Conservation (phyloP, 2,888 invertebrate species). For the Amphipoea lucens region DNA sequence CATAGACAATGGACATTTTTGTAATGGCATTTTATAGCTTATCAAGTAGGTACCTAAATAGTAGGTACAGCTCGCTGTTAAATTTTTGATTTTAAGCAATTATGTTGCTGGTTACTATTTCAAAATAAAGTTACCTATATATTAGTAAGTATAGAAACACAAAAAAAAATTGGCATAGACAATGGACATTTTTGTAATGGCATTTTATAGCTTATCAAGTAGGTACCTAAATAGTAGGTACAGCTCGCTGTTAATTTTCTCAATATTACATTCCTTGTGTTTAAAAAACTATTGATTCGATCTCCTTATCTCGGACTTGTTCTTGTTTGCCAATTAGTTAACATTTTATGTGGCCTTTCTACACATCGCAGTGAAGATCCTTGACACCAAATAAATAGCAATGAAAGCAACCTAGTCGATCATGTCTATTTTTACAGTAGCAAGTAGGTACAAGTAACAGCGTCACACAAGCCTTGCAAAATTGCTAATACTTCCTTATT, state of each 20-base stretch:
- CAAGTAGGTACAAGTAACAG: conserved; percentile 9
- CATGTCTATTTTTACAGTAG: conserved; percentile 45
- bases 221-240: background rate
- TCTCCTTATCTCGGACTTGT: conserved; percentile 5
- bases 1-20: background rate
- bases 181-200: background rate
- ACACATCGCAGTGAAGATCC: conserved; percentile 46
- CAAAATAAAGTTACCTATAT: background rate
- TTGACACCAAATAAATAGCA: conserved; percentile 57
- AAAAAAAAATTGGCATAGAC: background rate
- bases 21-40: background rate
- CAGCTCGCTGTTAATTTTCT: background rate
- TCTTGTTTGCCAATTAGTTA: conserved; percentile 23
- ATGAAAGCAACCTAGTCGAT: conserved; percentile 45
- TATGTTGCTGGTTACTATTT: background rate
- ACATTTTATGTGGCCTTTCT: conserved; percentile 41
- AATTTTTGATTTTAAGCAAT: no score
- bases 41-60: background rate
- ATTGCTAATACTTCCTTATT: conserved; percentile 20
- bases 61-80: background rate
- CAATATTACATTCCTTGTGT: background rate
- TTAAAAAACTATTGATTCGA: background rate
- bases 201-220: background rate
- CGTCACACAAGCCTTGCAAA: conserved; percentile 21
- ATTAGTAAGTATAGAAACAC: background rate